A percentile compares a stretch with the other conserved stretches of the same genome.
phyloP scores from a whole-genome alignment of 2,888 invertebrate genomes.

The Seira sanloemensis region DNA sequence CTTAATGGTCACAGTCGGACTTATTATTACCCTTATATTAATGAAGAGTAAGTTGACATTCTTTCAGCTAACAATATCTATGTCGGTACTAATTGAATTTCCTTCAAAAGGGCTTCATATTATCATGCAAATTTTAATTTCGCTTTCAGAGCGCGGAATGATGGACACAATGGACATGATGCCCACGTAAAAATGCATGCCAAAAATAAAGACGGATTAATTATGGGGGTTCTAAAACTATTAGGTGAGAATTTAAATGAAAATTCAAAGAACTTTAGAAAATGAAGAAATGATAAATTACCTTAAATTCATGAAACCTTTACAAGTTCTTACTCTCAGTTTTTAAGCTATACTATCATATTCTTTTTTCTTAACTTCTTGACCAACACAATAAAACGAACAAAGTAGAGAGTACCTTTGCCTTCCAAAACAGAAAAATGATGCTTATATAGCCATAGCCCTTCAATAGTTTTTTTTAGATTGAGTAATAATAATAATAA shows the following conservation, averaged over 20 bases:
- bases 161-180: conserved; percentile 73
- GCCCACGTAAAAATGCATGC: conserved; percentile 36
- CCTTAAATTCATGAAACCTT: no score
- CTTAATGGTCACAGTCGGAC: conserved; percentile 72
- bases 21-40: conserved; percentile 71
- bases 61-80: no score
- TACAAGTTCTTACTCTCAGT: not conserved
- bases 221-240: conserved; percentile 12
- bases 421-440: no score
- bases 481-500: not conserved
- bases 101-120: no score
- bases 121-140: no score
- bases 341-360: not conserved
- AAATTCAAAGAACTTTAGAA: no score
- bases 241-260: conserved; percentile 25
- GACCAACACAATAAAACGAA: conserved; percentile 45
- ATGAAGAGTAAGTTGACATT: conserved; percentile 72
- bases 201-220: not conserved
- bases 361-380: conserved; percentile 34
- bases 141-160: conserved; percentile 72
- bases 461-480: not conserved
- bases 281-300: no score
- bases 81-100: no score
- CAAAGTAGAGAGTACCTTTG: conserved; percentile 36
- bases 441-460: no score